These are phyloP conservation scores for Zelostemma sp. DNA, from an alignment of 1,140 invertebrate genomes.

Conservation along the genomic window DNA sequence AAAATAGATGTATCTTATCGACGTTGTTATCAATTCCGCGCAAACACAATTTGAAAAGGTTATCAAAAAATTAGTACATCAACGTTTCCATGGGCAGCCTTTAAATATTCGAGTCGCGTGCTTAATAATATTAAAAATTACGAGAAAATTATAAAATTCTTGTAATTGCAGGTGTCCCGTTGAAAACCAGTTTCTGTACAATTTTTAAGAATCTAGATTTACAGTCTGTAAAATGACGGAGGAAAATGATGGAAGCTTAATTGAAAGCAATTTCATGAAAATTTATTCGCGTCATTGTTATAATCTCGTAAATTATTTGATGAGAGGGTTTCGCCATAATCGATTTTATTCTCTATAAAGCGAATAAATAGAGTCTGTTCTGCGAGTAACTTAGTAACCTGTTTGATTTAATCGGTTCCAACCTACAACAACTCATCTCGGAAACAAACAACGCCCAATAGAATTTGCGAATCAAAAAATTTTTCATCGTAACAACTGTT, in stretches of 20 bases:
- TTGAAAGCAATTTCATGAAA: slow-evolving; percentile 1
- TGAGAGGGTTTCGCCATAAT: slow-evolving; percentile 2
- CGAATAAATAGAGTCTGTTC: slow-evolving; percentile 4
- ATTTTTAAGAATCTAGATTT: neutral
- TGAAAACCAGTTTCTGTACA: neutral
- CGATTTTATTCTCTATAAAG: slow-evolving; percentile 16
- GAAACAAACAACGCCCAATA: neutral
- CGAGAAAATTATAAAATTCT: neutral
- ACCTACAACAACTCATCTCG: neutral
- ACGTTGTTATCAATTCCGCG: neutral
- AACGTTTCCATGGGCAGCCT: neutral
- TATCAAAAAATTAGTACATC: slow-evolving; percentile 1
- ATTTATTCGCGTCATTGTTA: slow-evolving; percentile 1
- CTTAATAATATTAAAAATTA: neutral
- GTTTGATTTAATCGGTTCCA: neutral
- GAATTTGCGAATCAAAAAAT: slow-evolving; percentile 5
- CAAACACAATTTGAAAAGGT: neutral
- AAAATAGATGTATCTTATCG: too few species aligned
- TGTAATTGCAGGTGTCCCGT: neutral
- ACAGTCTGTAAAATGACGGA: neutral
- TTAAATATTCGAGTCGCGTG: too few species aligned
- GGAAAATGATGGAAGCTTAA: neutral
- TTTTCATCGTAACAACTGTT: too few species aligned
- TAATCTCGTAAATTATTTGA: neutral
- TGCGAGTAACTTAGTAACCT: neutral